Percentiles rank a stretch among this genome's conserved stretches.
Evolutionary conservation across 2,797 vertebrate genomes (phyloP).

Genomic region (Uromys caudimaculatus): DNA sequence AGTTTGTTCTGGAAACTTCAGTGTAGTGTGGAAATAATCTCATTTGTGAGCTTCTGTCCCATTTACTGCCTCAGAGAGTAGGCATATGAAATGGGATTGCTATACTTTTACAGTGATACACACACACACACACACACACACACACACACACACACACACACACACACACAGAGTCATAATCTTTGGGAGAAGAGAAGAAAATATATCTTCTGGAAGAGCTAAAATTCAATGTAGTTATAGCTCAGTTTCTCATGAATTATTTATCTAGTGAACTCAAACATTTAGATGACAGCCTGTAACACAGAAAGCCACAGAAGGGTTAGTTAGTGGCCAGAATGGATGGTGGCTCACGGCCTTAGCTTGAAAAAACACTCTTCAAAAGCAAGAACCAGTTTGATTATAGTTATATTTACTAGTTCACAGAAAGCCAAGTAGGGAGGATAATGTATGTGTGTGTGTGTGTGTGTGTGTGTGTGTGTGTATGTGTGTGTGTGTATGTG

Average conservation of each 20-base stretch:
- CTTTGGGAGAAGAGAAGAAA: background rate
- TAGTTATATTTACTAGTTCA: background rate
- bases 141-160: no score
- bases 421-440: background rate
- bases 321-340: background rate
- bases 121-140: no score
- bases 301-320: background rate
- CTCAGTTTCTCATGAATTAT: background rate
- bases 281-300: background rate
- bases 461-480: background rate
- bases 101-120: background rate
- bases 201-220: constrained; percentile 23
- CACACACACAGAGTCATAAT: background rate
- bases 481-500: no score
- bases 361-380: background rate
- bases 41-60: background rate
- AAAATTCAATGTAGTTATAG: constrained; percentile 17
- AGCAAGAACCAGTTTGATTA: background rate
- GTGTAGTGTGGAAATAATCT: background rate
- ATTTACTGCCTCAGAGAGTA: background rate
- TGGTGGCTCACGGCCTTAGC: background rate
- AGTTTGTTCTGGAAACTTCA: constrained; percentile 16
- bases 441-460: background rate
- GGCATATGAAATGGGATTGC: constrained; percentile 2
- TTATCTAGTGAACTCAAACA: constrained; percentile 18